Percentiles rank a stretch among this genome's conserved stretches.
phyloP scores from a whole-genome alignment of 2,888 invertebrate genomes.

The Endomychus coccineus region DNA sequence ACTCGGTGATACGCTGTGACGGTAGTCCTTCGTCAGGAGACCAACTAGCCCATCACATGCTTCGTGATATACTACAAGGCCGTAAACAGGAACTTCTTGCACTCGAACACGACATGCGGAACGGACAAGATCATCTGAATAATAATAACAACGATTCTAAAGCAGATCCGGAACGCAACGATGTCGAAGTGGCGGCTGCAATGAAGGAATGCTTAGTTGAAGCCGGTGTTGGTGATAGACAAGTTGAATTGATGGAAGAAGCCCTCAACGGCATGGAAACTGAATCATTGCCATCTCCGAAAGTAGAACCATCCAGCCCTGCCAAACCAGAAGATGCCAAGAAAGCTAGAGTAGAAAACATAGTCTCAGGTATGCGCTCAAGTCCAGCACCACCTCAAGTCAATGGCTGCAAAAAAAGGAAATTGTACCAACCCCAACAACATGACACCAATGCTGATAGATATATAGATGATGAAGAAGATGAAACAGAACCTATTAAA shows the following conservation, averaged over 20 bases:
- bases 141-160: constrained; percentile 48
- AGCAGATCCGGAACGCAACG: constrained; percentile 40
- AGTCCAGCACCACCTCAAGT: constrained; percentile 76
- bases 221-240: constrained; percentile 49
- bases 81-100: constrained; percentile 75
- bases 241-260: constrained; percentile 51
- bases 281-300: constrained; percentile 54
- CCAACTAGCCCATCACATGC: constrained; percentile 69
- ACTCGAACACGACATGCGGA: constrained; percentile 60
- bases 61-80: constrained; percentile 83
- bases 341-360: constrained; percentile 90
- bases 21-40: constrained; percentile 51
- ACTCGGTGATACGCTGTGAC: constrained; percentile 46
- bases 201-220: constrained; percentile 59
- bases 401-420: constrained; percentile 92
- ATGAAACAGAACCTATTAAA: constrained; percentile 68
- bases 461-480: constrained; percentile 69
- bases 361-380: constrained; percentile 87
- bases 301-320: constrained; percentile 53
- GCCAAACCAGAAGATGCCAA: constrained; percentile 63
- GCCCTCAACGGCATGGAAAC: constrained; percentile 55
- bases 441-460: constrained; percentile 63
- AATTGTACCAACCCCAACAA: constrained; percentile 92
- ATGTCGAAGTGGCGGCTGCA: constrained; percentile 25
- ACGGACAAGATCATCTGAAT: constrained; percentile 44